Evolutionary conservation across 2,888 invertebrate genomes (phyloP), one percentile per base, ranked within the genome.

Genomic region (Cephus spinipes): DNA sequence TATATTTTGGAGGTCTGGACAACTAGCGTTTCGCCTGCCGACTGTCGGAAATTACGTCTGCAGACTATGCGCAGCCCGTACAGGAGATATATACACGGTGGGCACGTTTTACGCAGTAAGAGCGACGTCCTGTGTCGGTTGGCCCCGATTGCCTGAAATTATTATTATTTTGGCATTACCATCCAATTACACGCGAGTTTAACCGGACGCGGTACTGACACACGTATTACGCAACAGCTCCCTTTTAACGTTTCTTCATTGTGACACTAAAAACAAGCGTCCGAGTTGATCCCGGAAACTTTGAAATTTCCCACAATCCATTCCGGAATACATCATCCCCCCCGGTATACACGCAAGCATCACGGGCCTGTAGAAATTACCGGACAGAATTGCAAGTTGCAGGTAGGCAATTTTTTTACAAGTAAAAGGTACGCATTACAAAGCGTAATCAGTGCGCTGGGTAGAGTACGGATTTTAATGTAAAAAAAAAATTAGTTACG

Each of bases 1-100:
- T 31, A 68, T 81, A 77, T 80, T 80, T 79, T 81, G 77, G 81
- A 79, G 68, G 68, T 55, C 76, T 73, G 73, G n/a, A 32, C 75
- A 31, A 75, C 34, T 30, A 71, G 71, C 74, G 75, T 74, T 31
- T 36, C 75, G n/a, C 32, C 11, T 34, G 32, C 23, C n/a, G 68
- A 73, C 33, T 73, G 34, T 40, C 36, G n/a, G 68, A 30, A 73
- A 69, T 68, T 73, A 75, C 76, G 31, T 75, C 75, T 69, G 74
- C 75, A 75, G 75, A 32, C 40, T 79, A n/a, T 71, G 15, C 36
- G 36, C 68, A 12, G 12, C 68, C 36, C 35, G 68, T 68, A 73
- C 31, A 68, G 30, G 3, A 30, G 4, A 32, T 35, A 12, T 33
- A 32, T 74, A 74, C 36, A 36, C 23, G 12, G 55, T 23, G 55